Evolutionary conservation across 2,113 vertebrate genomes (phyloP), one percentile per base, ranked within the genome.

Genomic region (Tinamus guttatus): DNA sequence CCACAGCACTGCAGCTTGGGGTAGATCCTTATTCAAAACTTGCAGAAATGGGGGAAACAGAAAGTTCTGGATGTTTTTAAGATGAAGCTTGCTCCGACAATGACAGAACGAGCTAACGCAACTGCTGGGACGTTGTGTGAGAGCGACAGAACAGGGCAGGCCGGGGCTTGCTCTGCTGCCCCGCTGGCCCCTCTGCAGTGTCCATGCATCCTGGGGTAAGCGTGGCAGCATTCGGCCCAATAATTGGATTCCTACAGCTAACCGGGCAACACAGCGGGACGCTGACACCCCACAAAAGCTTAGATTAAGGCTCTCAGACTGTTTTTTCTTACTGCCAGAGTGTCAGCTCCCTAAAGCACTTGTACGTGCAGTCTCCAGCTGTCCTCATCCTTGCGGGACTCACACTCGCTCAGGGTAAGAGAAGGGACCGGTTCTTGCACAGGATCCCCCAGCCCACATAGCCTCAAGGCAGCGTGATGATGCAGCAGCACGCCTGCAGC

Each of bases 351-450:
- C 14, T 30, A 17, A 28, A 28, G 25, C 25, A 14, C 27, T 15
- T 54, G 0, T 74, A 43, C 60, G 2, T 52, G 28, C 21, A 81
- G 49, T 51, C 38, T 74, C 0, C 0, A 34, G 51, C 30, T 63
- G 40, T 34, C 58, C 63, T 64, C 0, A 0, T 21, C 67, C 56
- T 43, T 6, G 1, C 2, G 1, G 4, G 11, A 9, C n/a, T 90
- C 65, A 45, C 14, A 28, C 3, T 0, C 32, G 64, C 22, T 51
- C 32, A 19, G n/a, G 58, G 49, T 18, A 25, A 65, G 2, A 43
- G 40, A 40, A 52, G 0, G 3, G 59, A 49, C 25, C 3, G 9
- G 20, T 34, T 74, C 54, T 89, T 86, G 24, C 59, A 49, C 40
- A 19, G 30, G 45, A 19, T 76, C 30, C 22, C 2, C 22, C 64